Conservation (phyloP, 1,140 invertebrate genomes). For the Oscheius sp. region DNA sequence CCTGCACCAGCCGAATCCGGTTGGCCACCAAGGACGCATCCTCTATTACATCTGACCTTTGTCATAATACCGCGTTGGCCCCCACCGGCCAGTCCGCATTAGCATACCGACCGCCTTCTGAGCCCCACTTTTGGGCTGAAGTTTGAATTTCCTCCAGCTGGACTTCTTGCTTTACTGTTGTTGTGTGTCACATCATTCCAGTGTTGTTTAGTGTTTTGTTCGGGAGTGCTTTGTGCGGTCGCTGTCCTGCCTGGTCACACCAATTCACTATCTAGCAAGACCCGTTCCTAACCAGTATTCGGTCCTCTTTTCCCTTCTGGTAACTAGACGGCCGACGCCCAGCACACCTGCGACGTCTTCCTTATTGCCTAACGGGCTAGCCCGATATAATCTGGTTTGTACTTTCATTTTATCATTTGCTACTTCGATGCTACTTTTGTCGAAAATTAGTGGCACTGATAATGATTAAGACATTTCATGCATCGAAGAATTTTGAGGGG, state of each 20-base stretch:
- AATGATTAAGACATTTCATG: no score
- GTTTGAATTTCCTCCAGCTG: no score
- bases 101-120: neutral
- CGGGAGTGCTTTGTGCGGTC: conserved; percentile 2
- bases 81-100: conserved; percentile 2
- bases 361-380: no score
- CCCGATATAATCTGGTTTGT: no score
- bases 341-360: neutral
- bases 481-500: no score
- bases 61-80: conserved; percentile 12
- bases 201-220: conserved; percentile 4
- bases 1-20: conserved; percentile 10
- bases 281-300: conserved; percentile 9
- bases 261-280: conserved; percentile 8
- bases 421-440: no score
- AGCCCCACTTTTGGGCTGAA: no score
- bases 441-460: no score
- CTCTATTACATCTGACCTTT: conserved; percentile 10
- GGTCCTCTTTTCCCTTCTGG: neutral
- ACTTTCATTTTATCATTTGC: no score
- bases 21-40: conserved; percentile 9
- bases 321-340: neutral
- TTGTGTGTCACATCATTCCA: no score
- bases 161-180: no score
- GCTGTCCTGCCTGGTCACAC: neutral